Evolutionary conservation across 1,140 invertebrate species (phyloP).

Genomic region (Drosophila parabipectinata): DNA sequence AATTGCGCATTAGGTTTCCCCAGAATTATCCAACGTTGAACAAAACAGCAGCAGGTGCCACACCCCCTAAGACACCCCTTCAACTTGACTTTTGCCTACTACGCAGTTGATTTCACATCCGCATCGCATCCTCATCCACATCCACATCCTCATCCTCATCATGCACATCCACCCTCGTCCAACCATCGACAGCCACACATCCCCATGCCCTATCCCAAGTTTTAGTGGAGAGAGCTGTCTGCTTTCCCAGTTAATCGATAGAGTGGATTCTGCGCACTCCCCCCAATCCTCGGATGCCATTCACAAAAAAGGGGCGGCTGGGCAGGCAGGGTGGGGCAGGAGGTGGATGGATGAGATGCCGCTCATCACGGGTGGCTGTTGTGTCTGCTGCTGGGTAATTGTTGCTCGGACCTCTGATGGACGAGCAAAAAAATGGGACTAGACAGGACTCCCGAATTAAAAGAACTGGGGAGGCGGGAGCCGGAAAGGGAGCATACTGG

Average conservation of each 20-base stretch:
- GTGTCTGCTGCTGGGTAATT: conserved; percentile 44
- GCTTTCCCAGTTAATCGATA: conserved; percentile 52
- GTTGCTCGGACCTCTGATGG: conserved; percentile 47
- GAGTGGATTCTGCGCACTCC: conserved; percentile 54
- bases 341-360: conserved; percentile 18
- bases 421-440: conserved; percentile 40
- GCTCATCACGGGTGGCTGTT: conserved; percentile 41
- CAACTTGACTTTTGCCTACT: conserved; percentile 73
- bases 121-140: conserved; percentile 19
- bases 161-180: background rate
- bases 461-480: conserved; percentile 8
- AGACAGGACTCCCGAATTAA: conserved; percentile 31
- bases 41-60: conserved; percentile 48
- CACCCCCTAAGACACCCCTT: conserved; percentile 19
- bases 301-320: conserved; percentile 58
- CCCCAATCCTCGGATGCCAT: conserved; percentile 53
- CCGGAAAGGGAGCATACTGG: conserved; percentile 25
- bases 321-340: conserved; percentile 3
- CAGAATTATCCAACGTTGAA: conserved; percentile 26
- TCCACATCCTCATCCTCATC: background rate
- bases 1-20: conserved; percentile 69
- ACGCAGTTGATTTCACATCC: conserved; percentile 79
- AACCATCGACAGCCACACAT: conserved; percentile 5
- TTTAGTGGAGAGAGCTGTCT: conserved; percentile 45
- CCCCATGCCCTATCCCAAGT: conserved; percentile 75